Percentiles rank a stretch among this genome's conserved stretches.
phyloP scores from a whole-genome alignment of 2,797 vertebrate genomes.

The Gambusia yucatana region DNA sequence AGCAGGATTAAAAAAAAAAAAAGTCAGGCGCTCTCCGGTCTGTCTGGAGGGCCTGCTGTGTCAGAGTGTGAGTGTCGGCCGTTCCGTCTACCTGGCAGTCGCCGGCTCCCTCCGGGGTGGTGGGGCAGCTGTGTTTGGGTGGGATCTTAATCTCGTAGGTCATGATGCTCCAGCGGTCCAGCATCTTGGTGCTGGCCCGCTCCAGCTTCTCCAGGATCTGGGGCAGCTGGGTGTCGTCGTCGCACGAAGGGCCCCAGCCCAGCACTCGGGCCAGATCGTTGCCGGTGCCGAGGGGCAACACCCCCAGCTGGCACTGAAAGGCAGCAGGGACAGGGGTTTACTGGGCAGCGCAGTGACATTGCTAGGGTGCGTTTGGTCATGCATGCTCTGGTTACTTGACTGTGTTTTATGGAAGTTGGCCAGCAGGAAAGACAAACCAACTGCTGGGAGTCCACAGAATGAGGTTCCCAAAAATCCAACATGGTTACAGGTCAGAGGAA shows the following conservation, averaged over 20 bases:
- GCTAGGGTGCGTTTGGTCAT: not conserved
- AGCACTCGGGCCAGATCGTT: conserved; percentile 97
- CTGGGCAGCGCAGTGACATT: not conserved
- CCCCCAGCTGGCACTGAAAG: conserved; percentile 94
- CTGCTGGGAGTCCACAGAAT: not conserved
- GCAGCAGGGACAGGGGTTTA: conserved; percentile 2
- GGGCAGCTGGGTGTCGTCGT: conserved; percentile 96
- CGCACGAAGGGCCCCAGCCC: conserved; percentile 96
- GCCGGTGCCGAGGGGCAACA: conserved; percentile 93
- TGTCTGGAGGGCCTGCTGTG: conserved; percentile 37
- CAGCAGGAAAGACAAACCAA: conserved; percentile 24
- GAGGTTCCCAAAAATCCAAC: not conserved
- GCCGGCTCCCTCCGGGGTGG: conserved; percentile 87
- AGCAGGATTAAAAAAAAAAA: conserved; percentile 15
- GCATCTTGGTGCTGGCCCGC: conserved; percentile 98
- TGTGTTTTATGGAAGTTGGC: conserved; percentile 66
- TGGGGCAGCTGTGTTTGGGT: conserved; percentile 89
- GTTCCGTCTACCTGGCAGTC: conserved; percentile 87
- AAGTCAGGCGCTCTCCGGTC: not conserved
- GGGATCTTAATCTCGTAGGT: conserved; percentile 98
- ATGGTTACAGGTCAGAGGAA: not conserved
- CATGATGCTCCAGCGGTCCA: conserved; percentile 99
- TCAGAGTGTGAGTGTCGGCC: not conserved
- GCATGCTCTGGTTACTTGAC: not conserved
- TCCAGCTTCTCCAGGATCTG: conserved; percentile 98